Evolutionary conservation across 2,113 vertebrate genomes (phyloP).

Genomic region (Cinclus mexicanus): DNA sequence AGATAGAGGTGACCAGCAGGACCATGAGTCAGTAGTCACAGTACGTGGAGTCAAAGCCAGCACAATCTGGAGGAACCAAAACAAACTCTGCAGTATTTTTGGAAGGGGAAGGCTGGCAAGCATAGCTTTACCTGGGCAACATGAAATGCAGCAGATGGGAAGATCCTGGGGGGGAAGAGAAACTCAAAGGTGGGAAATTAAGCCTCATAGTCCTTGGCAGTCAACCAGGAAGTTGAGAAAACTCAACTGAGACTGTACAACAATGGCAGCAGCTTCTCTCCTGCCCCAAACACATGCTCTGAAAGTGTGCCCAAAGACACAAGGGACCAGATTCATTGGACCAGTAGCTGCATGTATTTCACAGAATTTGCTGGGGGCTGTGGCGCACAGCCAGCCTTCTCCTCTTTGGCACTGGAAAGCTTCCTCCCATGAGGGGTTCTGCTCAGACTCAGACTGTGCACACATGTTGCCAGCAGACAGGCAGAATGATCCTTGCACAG

Average conservation of each 20-base stretch:
- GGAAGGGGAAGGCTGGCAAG: constrained; percentile 41
- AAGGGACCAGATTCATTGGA: neutral
- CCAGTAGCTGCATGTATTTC: neutral
- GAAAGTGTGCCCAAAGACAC: neutral
- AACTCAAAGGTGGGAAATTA: constrained; percentile 29
- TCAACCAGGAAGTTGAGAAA: constrained; percentile 31
- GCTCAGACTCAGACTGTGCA: neutral
- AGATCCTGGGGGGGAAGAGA: constrained; percentile 22
- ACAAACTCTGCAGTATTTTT: constrained; percentile 50
- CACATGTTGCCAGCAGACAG: neutral
- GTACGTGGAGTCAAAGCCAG: constrained; percentile 9
- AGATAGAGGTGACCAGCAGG: constrained; percentile 10
- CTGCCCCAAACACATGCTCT: neutral
- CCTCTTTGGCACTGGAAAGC: neutral
- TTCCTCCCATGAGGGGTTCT: neutral
- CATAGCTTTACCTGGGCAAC: constrained; percentile 50
- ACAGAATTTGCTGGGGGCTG: neutral
- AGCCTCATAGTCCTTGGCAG: constrained; percentile 29
- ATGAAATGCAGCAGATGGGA: constrained; percentile 56
- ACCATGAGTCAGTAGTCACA: constrained; percentile 25
- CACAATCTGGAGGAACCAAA: constrained; percentile 54
- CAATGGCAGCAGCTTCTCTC: neutral
- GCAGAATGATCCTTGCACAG: neutral
- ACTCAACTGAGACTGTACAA: neutral
- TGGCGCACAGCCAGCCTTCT: neutral